Evolutionary conservation across 2,797 vertebrate species (phyloP).

Genomic region (Tapera naevia): DNA sequence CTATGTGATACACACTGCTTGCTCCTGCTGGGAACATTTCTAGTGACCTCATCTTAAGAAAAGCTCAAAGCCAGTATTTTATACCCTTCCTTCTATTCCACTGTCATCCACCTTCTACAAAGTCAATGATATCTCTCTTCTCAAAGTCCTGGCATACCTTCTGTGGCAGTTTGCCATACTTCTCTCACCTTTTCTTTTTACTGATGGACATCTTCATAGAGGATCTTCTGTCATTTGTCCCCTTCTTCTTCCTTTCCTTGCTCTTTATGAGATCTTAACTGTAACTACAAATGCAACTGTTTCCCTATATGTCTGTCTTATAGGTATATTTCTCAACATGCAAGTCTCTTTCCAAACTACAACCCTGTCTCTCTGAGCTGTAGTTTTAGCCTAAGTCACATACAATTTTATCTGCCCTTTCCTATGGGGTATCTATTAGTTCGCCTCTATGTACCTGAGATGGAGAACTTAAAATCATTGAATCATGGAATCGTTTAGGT

Average conservation of each 20-base stretch:
- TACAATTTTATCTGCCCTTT: background rate
- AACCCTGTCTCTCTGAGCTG: background rate
- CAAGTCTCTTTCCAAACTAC: background rate
- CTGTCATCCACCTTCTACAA: background rate
- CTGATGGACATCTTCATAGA: background rate
- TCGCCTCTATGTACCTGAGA: background rate
- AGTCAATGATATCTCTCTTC: background rate
- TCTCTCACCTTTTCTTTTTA: background rate
- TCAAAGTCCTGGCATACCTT: background rate
- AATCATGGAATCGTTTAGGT: too few relatives aligned
- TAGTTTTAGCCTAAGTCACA: background rate
- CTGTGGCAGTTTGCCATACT: background rate
- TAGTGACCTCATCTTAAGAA: background rate
- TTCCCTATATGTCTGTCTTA: background rate
- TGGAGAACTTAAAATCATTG: background rate
- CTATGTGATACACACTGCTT: background rate
- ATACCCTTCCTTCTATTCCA: background rate
- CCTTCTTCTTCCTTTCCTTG: background rate
- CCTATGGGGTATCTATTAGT: background rate
- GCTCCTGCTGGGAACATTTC: background rate
- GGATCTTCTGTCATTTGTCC: background rate
- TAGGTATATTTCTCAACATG: background rate
- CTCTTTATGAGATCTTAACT: background rate
- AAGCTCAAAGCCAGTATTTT: background rate
- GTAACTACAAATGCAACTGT: background rate